A percentile compares a stretch with the other conserved stretches of the same genome.
These are phyloP conservation scores for Glyphotaelius pellucidus DNA, from an alignment of 2,888 invertebrate genomes.

Conservation along the genomic window DNA sequence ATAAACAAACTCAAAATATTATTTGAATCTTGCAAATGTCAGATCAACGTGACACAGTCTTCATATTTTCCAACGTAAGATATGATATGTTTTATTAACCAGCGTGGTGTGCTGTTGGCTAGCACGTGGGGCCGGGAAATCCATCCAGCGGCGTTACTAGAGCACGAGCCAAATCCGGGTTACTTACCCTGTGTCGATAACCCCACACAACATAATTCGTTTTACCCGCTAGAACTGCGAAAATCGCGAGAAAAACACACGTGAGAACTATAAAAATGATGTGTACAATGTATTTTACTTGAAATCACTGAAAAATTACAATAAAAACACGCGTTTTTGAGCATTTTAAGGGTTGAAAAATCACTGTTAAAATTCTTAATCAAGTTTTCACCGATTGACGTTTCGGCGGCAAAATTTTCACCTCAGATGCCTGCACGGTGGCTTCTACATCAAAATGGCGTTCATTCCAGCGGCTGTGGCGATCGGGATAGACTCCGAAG, in stretches of 20 bases:
- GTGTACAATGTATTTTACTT: not conserved
- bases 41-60: not conserved
- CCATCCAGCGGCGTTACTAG: not conserved
- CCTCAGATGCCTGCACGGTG: not conserved
- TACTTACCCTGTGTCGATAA: conserved; percentile 7
- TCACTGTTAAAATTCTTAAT: not conserved
- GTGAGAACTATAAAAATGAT: not conserved
- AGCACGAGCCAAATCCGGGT: conserved; percentile 3
- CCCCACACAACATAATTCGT: not conserved
- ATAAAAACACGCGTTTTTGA: not conserved
- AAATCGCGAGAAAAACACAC: not conserved
- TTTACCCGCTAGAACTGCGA: not conserved
- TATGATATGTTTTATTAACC: not conserved
- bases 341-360: not conserved
- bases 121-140: conserved; percentile 12
- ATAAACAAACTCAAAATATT: conserved; percentile 2
- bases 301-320: not conserved
- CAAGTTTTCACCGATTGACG: not conserved
- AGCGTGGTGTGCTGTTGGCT: not conserved
- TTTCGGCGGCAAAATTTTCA: conserved; percentile 23
- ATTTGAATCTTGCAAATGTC: not conserved
- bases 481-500: not conserved
- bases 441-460: conserved; percentile 2
- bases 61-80: not conserved
- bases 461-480: not conserved